Evolutionary conservation across 2,888 invertebrate species (phyloP).

Genomic region (Fabriciana adippe): DNA sequence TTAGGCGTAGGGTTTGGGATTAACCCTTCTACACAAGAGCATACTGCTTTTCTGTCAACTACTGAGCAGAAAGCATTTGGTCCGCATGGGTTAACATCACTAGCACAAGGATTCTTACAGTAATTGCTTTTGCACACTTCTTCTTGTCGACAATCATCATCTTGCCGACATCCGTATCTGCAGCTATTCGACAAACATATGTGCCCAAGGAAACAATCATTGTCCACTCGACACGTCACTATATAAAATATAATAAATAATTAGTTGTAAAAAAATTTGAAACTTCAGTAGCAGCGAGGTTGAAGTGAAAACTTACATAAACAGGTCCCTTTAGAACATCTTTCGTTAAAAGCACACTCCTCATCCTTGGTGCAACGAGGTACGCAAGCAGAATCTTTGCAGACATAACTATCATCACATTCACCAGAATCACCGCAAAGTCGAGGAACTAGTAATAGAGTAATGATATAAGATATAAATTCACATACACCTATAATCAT

Average conservation of each 20-base stretch:
- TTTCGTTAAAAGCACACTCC: slow-evolving; percentile 94
- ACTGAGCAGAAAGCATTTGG: slow-evolving; percentile 92
- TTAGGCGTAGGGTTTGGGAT: slow-evolving; percentile 94
- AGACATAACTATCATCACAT: slow-evolving; percentile 87
- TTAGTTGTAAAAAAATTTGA: slow-evolving; percentile 17
- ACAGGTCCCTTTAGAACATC: slow-evolving; percentile 91
- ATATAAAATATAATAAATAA: slow-evolving; percentile 7
- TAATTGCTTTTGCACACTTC: slow-evolving; percentile 91
- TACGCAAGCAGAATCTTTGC: slow-evolving; percentile 91
- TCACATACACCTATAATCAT: neutral
- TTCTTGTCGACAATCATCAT: slow-evolving; percentile 93
- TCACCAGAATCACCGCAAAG: slow-evolving; percentile 87
- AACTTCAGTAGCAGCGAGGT: slow-evolving; percentile 7
- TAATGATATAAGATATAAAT: neutral
- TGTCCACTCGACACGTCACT: slow-evolving; percentile 94
- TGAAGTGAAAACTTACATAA: slow-evolving; percentile 82
- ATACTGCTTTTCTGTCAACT: slow-evolving; percentile 90
- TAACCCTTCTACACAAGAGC: slow-evolving; percentile 89
- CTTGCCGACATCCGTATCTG: slow-evolving; percentile 91
- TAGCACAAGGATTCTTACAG: slow-evolving; percentile 89
- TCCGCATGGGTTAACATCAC: slow-evolving; percentile 88
- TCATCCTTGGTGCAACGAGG: slow-evolving; percentile 89
- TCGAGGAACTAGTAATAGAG: slow-evolving; percentile 84
- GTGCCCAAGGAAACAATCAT: slow-evolving; percentile 95
- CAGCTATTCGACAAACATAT: slow-evolving; percentile 94